Evolutionary conservation across 2,113 vertebrate genomes (phyloP), one percentile per base, ranked within the genome.

Genomic region (Eulemur macaco): DNA sequence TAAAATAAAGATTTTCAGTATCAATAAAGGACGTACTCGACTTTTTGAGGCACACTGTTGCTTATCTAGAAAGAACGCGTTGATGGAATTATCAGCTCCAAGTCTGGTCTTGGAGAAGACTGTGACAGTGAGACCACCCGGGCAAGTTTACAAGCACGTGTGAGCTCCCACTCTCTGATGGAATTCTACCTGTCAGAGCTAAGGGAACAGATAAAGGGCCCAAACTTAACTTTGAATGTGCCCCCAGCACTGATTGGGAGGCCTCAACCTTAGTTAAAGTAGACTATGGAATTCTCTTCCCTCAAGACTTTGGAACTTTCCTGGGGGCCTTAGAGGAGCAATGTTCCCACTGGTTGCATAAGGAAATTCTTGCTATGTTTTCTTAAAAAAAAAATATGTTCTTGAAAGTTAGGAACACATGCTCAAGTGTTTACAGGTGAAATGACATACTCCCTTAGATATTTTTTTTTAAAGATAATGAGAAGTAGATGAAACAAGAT

Each of bases 111-210:
- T 20, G 29, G n/a, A 66, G 21, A 74, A 42, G 45, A 10, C 12
- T 29, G 56, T 34, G 63, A 29, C 42, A 0, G 0, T 27, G 29
- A 54, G 39, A n/a, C 27, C 42, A 25, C 23, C 7, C 17, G 73
- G 69, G 23, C 17, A 42, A 3, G 39, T 37, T 69, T 14, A 1
- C 60, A 42, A 78, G 18, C 21, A 31, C 2, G 37, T 14, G 18
- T 0, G 0, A 50, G 2, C 11, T 42, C 6, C 5, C 54, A 21
- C 34, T 52, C 27, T 20, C 3, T 2, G 54, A 34, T 9, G n/a
- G 8, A 29, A 52, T 20, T 2, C n/a, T 52, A 4, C 42, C 42
- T 50, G 23, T 31, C 45, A 27, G 21, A 45, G 66, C 17, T 37
- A n/a, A 29, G 15, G 73, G 56, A 45, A 29, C 66, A 42, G 47